Percentiles rank a stretch among this genome's conserved stretches.
Evolutionary conservation across 1,140 invertebrate species (phyloP).

Genomic region (Brachionus rotundiformis): DNA sequence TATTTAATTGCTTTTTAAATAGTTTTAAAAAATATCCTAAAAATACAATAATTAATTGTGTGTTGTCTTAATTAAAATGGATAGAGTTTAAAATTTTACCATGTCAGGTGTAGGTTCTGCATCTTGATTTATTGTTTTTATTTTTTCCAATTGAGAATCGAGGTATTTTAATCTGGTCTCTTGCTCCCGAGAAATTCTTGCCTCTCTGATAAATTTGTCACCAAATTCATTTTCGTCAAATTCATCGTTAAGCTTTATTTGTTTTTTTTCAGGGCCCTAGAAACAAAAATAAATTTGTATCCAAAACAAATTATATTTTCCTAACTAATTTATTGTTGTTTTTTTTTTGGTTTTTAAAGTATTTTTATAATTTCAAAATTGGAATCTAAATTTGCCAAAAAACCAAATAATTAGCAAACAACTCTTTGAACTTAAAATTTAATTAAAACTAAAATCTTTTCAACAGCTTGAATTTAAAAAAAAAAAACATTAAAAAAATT

Average conservation of each 20-base stretch:
- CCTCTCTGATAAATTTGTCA: conserved; percentile 35
- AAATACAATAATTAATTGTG: background rate
- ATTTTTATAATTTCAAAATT: background rate
- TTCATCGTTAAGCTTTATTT: conserved; percentile 49
- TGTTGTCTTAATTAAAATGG: background rate
- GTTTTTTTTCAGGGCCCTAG: background rate
- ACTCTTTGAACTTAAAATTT: background rate
- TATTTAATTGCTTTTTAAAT: too few relatives aligned
- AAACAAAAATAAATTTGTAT: background rate
- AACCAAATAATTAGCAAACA: too few relatives aligned
- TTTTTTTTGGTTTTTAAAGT: background rate
- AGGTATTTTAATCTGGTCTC: conserved; percentile 10
- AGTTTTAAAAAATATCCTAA: too few relatives aligned
- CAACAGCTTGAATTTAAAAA: background rate
- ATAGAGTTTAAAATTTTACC: background rate
- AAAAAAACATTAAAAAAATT: background rate
- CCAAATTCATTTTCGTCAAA: conserved; percentile 48
- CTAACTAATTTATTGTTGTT: too few relatives aligned
- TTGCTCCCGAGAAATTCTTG: conserved; percentile 28
- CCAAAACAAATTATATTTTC: background rate
- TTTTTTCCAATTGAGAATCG: conserved; percentile 43
- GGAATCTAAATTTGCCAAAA: too few relatives aligned
- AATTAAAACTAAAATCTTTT: background rate
- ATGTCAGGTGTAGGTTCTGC: background rate
- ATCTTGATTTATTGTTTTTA: background rate